phyloP scores from a whole-genome alignment of 2,113 vertebrate genomes.

The Pardalotus punctatus region DNA sequence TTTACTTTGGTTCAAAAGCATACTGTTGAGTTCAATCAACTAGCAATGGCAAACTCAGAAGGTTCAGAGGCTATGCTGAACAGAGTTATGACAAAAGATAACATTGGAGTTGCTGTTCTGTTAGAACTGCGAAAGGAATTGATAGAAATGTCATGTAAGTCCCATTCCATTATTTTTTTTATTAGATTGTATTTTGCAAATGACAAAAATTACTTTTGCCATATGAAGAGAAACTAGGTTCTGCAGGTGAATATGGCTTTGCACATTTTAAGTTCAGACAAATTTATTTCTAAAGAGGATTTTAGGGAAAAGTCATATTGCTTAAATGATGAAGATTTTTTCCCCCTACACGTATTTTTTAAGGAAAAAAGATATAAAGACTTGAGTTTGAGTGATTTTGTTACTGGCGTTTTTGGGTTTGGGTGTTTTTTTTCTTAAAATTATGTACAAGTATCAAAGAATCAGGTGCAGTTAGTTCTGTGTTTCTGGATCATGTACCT shows the following conservation, averaged over 20 bases:
- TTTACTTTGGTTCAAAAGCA: slow-evolving; percentile 97
- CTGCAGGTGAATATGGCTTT: not conserved
- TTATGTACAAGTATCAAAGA: not conserved
- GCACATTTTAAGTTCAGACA: not conserved
- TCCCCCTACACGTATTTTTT: not conserved
- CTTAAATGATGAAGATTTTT: not conserved
- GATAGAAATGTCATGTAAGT: slow-evolving; percentile 93
- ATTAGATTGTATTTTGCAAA: not conserved
- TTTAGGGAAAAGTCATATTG: not conserved
- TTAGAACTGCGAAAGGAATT: slow-evolving; percentile 93
- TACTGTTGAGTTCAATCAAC: slow-evolving; percentile 98
- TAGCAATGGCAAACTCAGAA: slow-evolving; percentile 98
- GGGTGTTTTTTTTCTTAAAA: accelerated
- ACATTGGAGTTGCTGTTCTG: slow-evolving; percentile 94
- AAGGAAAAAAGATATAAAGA: not conserved
- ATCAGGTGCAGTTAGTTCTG: not conserved
- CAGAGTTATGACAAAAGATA: slow-evolving; percentile 98
- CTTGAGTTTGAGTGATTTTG: not conserved
- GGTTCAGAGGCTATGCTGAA: slow-evolving; percentile 98
- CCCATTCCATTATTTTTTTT: not conserved
- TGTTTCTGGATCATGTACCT: not conserved
- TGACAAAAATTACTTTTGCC: not conserved
- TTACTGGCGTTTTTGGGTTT: not conserved
- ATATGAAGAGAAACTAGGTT: not conserved
- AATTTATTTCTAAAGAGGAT: not conserved